Base-by-base conservation (phyloP, 2,888 invertebrate genomes). In the Clusia tigrina region DNA sequence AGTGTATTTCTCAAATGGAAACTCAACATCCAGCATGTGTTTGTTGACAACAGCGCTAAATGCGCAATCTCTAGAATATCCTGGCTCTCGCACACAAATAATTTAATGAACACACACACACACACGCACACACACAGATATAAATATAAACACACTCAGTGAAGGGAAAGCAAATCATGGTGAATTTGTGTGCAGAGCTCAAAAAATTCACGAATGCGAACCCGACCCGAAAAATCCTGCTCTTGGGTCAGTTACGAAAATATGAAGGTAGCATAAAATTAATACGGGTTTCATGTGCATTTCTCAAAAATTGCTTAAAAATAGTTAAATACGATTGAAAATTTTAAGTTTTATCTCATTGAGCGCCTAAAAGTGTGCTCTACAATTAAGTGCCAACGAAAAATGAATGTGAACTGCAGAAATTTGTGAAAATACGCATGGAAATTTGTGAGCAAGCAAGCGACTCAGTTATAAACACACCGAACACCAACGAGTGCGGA, bases 201-300 rank as follows among this genome's bases (percentile, higher is more conserved):
- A n/a, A n/a, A n/a, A n/a, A n/a, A n/a, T n/a, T 32, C 32, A 12
- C 32, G 32, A 32, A 32, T 6, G 32, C 32, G 12, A 32, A 12
- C 32, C 6, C 32, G 6, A 12, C 6, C 32, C 6, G 32, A 32
- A 32, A 32, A 12, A 48, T 20, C 20, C 18, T 15, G 42, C 42
- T 3, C 48, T 24, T n/a, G 60, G 64, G 67, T 77, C 71, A 78
- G 77, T 77, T 73, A 74, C 74, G 74, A 78, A 77, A 75, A 69
- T 70, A 67, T n/a, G 68, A 72, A 78, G 76, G 78, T 76, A 74
- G 70, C 77, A 76, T 71, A 74, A 74, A 74, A 78, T 77, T 78
- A 71, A 74, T 76, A 77, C 77, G 76, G 77, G 76, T 74, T 71
- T 71, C 77, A 76, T 73, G 71, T 71, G 70, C 65, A 70, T 69